Percentiles rank a stretch among this genome's conserved stretches.
These are phyloP conservation scores for Hemithea aestivaria DNA, from an alignment of 2,888 invertebrate species.

Conservation along the genomic window DNA sequence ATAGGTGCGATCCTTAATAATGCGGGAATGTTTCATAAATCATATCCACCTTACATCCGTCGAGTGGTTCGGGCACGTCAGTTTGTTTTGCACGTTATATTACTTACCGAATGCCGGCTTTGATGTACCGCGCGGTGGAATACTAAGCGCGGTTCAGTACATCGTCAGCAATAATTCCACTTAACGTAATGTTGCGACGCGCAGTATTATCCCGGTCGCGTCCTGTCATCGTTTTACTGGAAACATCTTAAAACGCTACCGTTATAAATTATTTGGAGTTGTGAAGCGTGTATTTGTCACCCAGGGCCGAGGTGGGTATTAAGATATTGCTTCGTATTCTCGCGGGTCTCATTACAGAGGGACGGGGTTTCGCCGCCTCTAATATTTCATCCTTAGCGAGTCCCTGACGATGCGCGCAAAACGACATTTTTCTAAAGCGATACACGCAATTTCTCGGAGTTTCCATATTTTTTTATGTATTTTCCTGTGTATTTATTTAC, in stretches of 20 bases:
- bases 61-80: slow-evolving; percentile 33
- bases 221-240: slow-evolving; percentile 57
- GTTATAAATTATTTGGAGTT: slow-evolving; percentile 76
- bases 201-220: slow-evolving; percentile 48
- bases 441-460: slow-evolving; percentile 38
- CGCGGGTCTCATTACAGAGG: slow-evolving; percentile 69
- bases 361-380: slow-evolving; percentile 59
- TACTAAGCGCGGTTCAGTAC: slow-evolving; percentile 40
- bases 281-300: slow-evolving; percentile 73
- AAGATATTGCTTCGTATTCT: slow-evolving; percentile 76
- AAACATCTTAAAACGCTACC: slow-evolving; percentile 56
- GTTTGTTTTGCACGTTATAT: slow-evolving; percentile 44
- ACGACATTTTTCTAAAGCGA: slow-evolving; percentile 36
- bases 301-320: slow-evolving; percentile 65
- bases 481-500: slow-evolving; percentile 40
- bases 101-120: slow-evolving; percentile 45
- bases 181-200: slow-evolving; percentile 45
- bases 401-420: slow-evolving; percentile 39
- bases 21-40: slow-evolving; percentile 47
- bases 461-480: slow-evolving; percentile 54
- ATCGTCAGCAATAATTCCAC: slow-evolving; percentile 58
- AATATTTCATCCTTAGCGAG: slow-evolving; percentile 68
- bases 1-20: slow-evolving; percentile 34
- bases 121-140: slow-evolving; percentile 48
- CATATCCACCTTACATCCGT: slow-evolving; percentile 41